phyloP scores from a whole-genome alignment of 2,113 vertebrate species.

The Eretmochelys imbricata region DNA sequence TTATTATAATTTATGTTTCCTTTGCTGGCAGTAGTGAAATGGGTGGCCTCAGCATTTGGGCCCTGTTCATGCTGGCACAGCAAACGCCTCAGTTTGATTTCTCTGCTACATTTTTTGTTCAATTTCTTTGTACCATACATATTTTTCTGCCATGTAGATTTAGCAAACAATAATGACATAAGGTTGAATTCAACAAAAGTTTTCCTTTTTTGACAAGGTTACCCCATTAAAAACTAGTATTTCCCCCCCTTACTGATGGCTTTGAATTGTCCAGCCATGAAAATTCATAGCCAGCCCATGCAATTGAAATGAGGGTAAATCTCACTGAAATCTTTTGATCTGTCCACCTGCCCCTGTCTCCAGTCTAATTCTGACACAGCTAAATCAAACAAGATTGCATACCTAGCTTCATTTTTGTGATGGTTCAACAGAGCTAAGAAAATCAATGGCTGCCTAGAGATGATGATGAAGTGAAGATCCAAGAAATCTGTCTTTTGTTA shows the following conservation, averaged over 20 bases:
- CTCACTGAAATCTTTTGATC: not conserved
- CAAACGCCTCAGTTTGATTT: not conserved
- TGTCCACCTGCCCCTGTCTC: not conserved
- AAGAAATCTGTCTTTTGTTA: not conserved
- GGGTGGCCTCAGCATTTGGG: not conserved
- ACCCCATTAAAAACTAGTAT: not conserved
- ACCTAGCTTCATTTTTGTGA: not conserved
- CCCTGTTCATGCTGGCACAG: not conserved
- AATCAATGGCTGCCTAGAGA: fast-evolving
- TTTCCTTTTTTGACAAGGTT: not conserved
- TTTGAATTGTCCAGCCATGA: not conserved
- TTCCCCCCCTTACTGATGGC: not conserved
- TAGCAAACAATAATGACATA: not conserved
- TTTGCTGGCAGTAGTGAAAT: not conserved
- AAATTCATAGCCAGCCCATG: not conserved
- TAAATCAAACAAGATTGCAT: not conserved
- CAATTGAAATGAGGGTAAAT: not conserved
- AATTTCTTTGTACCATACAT: not conserved
- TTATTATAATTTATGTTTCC: not conserved
- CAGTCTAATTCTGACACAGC: not conserved
- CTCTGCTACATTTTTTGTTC: not conserved
- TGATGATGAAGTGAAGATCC: not conserved
- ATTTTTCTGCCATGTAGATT: not conserved
- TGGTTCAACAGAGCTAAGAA: not conserved
- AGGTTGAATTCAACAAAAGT: not conserved